These are phyloP conservation scores for Erebia ligea DNA, from an alignment of 2,888 invertebrate species.

Conservation along the genomic window DNA sequence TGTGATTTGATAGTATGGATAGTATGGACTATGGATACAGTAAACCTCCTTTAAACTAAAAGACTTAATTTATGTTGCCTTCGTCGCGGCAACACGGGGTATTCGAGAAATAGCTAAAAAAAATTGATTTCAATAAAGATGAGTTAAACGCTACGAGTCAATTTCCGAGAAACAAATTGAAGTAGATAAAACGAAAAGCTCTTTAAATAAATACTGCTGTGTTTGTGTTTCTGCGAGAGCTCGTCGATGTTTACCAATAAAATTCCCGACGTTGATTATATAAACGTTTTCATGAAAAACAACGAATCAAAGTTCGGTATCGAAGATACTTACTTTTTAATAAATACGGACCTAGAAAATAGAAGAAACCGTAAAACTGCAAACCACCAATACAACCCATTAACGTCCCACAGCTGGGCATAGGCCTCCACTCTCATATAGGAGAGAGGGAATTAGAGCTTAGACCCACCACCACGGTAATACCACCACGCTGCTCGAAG, in stretches of 20 bases:
- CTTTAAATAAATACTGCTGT: not conserved
- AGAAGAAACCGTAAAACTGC: not conserved
- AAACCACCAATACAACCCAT: no score
- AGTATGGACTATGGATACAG: no score
- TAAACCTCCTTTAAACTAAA: not conserved
- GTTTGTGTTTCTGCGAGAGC: not conserved
- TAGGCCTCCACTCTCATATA: no score
- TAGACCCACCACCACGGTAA: no score
- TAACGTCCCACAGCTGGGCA: no score
- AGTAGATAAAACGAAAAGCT: constrained; percentile 1
- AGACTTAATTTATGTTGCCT: not conserved
- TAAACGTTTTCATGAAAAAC: not conserved
- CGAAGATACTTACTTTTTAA: not conserved
- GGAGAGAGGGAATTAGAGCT: no score
- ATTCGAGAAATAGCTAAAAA: not conserved
- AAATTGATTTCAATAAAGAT: constrained; percentile 14
- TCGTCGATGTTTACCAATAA: constrained; percentile 1
- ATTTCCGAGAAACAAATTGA: constrained; percentile 10
- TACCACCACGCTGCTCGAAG: no score
- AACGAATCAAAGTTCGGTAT: not conserved
- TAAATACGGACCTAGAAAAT: not conserved
- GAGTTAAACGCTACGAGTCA: not conserved
- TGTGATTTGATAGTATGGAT: no score
- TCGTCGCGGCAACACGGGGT: not conserved
- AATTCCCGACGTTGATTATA: not conserved